Base-by-base conservation (phyloP, 2,113 vertebrate species). In the Cacatua alba region DNA sequence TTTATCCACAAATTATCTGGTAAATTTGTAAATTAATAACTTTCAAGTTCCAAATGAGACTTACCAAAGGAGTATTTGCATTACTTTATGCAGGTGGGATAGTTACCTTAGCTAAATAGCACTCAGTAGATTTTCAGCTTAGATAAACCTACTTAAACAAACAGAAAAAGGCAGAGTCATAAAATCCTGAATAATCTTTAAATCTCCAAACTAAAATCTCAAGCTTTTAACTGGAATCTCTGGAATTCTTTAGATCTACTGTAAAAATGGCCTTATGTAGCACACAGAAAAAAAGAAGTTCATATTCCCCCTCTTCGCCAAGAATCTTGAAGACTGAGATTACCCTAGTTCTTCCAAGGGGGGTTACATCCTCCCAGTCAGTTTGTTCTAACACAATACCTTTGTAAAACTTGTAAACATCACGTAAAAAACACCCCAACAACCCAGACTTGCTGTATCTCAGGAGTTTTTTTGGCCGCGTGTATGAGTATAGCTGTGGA, bases 1-100 rank as follows among this genome's bases (percentile, higher is more conserved):
- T 94, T 96, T 94, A 95, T 77, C 63, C 53, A 80, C 75, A 91
- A 82, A 94, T 94, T 91, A 90, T 31, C 44, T 31, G 70, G 43
- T 85, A 53, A 86, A 95, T 87, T 86, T 79, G 33, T 92, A 92
- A 89, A 78, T 82, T 0, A 78, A 33, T 75, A 72, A 52, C 86
- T 89, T 94, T 44, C 17, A 70, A 86, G 64, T 78, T 77, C 39
- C 33, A 92, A 59, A 69, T 90, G 63, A 89, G 41, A 39, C 53
- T 86, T 91, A 67, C 13, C 37, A 46, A 90, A 89, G 28, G 51
- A 93, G 17, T 80, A 83, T 77, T 93, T 70, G 13, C 43, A 70
- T 82, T 80, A 74, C 41, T 92, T 87, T 49, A 59, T 70, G 46
- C 55, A 80, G 48, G 24, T 86, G 46, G n/a, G 67, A 46, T 90